Percentiles rank a stretch among this genome's conserved stretches.
Evolutionary conservation across 1,140 invertebrate genomes (phyloP).

Genomic region (Drosophila orena): DNA sequence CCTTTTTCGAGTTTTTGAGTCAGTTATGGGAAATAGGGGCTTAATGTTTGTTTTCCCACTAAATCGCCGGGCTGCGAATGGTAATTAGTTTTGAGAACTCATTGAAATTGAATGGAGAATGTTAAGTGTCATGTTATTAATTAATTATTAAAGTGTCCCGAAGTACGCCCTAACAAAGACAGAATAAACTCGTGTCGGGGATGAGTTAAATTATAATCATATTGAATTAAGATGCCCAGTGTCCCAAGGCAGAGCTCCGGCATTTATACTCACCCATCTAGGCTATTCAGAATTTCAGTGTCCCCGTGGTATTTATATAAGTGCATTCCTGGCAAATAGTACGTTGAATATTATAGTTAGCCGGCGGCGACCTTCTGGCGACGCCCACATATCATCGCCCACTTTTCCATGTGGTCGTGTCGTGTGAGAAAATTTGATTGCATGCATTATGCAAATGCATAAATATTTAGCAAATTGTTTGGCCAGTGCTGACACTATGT

Average conservation of each 20-base stretch:
- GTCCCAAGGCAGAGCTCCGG: background rate
- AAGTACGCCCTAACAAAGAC: no score
- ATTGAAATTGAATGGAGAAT: no score
- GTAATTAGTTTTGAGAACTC: background rate
- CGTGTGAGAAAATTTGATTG: constrained; percentile 62
- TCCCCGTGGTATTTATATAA: constrained; percentile 28
- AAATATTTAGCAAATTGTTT: constrained; percentile 73
- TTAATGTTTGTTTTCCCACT: background rate
- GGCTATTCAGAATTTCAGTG: constrained; percentile 21
- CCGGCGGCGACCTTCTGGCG: constrained; percentile 54
- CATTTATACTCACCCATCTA: constrained; percentile 3
- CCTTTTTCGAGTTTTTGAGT: background rate
- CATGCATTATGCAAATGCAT: constrained; percentile 71
- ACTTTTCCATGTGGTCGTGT: constrained; percentile 4
- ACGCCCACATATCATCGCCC: constrained; percentile 7
- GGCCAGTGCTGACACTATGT: constrained; percentile 46
- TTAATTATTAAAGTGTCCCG: no score
- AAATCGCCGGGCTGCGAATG: background rate
- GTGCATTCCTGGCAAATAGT: constrained; percentile 34
- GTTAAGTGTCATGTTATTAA: no score
- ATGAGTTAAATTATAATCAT: no score
- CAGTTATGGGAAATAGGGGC: no score
- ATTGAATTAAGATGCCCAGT: background rate
- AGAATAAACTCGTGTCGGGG: no score
- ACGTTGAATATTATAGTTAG: constrained; percentile 62